These are phyloP conservation scores for Eudyptes chrysolophus DNA, from an alignment of 2,113 vertebrate genomes.

Conservation along the genomic window DNA sequence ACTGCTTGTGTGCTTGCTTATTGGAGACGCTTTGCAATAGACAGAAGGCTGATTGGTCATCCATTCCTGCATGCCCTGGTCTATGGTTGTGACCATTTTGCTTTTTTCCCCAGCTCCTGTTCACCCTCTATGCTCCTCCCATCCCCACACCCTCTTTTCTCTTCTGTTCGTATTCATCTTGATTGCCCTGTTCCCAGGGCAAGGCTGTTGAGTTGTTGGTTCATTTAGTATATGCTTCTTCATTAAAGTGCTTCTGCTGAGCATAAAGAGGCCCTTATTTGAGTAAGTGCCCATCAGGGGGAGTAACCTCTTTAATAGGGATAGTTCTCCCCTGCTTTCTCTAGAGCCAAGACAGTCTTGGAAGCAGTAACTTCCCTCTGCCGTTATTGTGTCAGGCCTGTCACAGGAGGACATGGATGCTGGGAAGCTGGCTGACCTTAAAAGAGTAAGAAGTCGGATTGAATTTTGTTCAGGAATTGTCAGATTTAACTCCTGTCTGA, in stretches of 20 bases:
- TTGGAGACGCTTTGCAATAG: not conserved
- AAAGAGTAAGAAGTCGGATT: not conserved
- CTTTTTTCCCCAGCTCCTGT: not conserved
- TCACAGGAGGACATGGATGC: not conserved
- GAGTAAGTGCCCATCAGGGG: rapidly evolving
- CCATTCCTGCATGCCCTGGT: not conserved
- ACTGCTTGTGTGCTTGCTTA: not conserved
- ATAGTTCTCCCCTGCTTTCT: not conserved
- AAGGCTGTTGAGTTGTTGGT: not conserved
- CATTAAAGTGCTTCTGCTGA: not conserved
- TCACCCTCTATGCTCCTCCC: not conserved
- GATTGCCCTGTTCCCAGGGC: not conserved
- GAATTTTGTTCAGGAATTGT: not conserved
- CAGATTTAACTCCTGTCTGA: not conserved
- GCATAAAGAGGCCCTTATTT: not conserved
- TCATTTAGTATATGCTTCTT: not conserved
- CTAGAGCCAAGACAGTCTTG: not conserved
- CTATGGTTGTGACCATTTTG: not conserved
- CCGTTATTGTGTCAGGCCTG: not conserved
- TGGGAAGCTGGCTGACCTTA: not conserved
- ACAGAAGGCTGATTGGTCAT: not conserved
- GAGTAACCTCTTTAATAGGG: not conserved
- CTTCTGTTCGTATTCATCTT: not conserved
- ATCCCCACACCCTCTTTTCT: not conserved
- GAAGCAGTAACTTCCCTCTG: not conserved